Evolutionary conservation across 2,113 vertebrate species (phyloP), one percentile per base, ranked within the genome.

Genomic region (Xiphorhynchus elegans): DNA sequence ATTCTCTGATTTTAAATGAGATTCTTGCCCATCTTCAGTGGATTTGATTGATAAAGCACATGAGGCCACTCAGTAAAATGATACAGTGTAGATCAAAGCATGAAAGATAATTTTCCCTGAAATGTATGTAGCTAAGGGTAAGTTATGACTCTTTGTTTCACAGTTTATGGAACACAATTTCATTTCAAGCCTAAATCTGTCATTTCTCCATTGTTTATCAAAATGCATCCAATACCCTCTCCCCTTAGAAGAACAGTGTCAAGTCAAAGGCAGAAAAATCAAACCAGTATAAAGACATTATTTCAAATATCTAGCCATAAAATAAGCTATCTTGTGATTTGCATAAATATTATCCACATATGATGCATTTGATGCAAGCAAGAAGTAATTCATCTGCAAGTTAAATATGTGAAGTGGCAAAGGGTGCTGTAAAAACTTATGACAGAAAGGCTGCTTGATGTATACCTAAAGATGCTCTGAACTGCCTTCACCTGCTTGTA

Each of bases 141-240:
- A 98, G 94, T 98, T 98, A 98, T 80, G 96, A 96, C 93, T 95
- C 97, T 98, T 98, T 98, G 98, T 98, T 98, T 98, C 97, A 97
- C 97, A 98, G 96, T 97, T 98, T 98, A 97, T 96, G 93, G 97
- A 97, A 97, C 97, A 97, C 97, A 97, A 97, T 98, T 98, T 98
- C 97, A 98, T 97, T 98, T 98, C 97, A 95, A 97, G 95, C 93
- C 76, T 49, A 97, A 98, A 98, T 97, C 97, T 98, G 97, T 98
- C 98, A 98, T 91, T 95, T 96, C 91, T 80, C 93, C 89, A 95
- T 97, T 98, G 97, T 98, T 98, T 98, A 98, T 98, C 93, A 94
- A 97, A 97, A 97, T 67, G 75, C 79, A 97, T 93, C 92, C 95
- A 93, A 74, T 52, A 91, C 55, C 23, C 35, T 33, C 26, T 83